phyloP scores from a whole-genome alignment of 2,888 invertebrate genomes.

The Pasiphila rectangulata region DNA sequence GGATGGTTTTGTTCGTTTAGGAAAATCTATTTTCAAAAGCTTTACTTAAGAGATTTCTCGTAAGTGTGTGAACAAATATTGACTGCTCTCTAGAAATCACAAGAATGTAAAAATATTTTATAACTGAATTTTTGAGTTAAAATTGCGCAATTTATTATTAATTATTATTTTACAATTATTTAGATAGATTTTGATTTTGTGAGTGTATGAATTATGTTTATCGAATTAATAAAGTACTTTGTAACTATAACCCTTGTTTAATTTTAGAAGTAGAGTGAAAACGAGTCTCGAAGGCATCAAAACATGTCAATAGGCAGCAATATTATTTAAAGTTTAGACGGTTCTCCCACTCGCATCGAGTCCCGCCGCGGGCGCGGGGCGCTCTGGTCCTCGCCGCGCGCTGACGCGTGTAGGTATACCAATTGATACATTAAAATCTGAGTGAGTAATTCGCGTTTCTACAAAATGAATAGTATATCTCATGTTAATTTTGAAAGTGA shows the following conservation, averaged over 20 bases:
- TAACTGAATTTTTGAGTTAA: not conserved
- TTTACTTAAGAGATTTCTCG: not conserved
- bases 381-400: too few relatives aligned
- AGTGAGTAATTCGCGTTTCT: too few relatives aligned
- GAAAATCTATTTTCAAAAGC: not conserved
- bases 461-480: too few relatives aligned
- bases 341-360: too few relatives aligned
- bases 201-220: slow-evolving; percentile 35
- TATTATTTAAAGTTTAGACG: too few relatives aligned
- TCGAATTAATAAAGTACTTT: slow-evolving; percentile 38
- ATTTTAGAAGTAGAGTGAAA: not conserved
- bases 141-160: slow-evolving; percentile 12
- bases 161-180: slow-evolving; percentile 17
- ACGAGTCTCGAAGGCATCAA: too few relatives aligned
- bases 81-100: slow-evolving; percentile 27
- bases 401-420: too few relatives aligned
- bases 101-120: slow-evolving; percentile 9
- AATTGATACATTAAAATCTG: too few relatives aligned
- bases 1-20: too few relatives aligned
- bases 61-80: slow-evolving; percentile 13
- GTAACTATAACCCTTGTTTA: not conserved
- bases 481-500: too few relatives aligned
- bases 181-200: slow-evolving; percentile 36
- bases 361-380: too few relatives aligned
- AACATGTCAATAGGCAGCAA: too few relatives aligned